Evolutionary conservation across 2,888 invertebrate species (phyloP).

Genomic region (Reticulitermes lucifugus): DNA sequence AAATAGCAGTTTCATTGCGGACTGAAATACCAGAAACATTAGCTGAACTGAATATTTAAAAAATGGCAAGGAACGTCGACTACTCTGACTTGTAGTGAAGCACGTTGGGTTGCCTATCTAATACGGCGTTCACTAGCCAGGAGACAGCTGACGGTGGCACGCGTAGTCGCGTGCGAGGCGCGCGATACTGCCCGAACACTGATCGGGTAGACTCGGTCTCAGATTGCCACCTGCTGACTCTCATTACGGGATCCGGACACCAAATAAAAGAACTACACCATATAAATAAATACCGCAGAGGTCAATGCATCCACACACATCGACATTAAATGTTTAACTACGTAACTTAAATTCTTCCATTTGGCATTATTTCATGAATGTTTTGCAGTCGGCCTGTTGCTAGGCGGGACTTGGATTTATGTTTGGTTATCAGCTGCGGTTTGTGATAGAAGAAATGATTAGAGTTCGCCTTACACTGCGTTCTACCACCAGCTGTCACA

Average conservation of each 20-base stretch:
- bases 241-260: constrained; percentile 20
- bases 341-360: neutral
- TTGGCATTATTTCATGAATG: neutral
- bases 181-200: neutral
- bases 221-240: constrained; percentile 29
- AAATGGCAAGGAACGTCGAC: no score
- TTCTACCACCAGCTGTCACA: no score
- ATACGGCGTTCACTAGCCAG: neutral
- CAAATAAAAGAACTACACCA: neutral
- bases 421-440: neutral
- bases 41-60: no score
- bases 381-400: neutral
- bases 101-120: neutral
- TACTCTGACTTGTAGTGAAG: neutral
- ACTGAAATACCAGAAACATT: no score
- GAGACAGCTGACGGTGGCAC: constrained; percentile 4
- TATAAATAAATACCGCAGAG: constrained; percentile 22
- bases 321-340: neutral
- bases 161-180: constrained; percentile 24
- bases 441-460: neutral
- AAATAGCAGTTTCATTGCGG: no score
- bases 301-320: constrained; percentile 8
- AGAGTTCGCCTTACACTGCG: no score
- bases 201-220: neutral
- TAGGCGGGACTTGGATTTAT: neutral